Percentiles rank a stretch among this genome's conserved stretches.
phyloP scores from a whole-genome alignment of 2,797 vertebrate genomes.

The Pempheris klunzingeri region DNA sequence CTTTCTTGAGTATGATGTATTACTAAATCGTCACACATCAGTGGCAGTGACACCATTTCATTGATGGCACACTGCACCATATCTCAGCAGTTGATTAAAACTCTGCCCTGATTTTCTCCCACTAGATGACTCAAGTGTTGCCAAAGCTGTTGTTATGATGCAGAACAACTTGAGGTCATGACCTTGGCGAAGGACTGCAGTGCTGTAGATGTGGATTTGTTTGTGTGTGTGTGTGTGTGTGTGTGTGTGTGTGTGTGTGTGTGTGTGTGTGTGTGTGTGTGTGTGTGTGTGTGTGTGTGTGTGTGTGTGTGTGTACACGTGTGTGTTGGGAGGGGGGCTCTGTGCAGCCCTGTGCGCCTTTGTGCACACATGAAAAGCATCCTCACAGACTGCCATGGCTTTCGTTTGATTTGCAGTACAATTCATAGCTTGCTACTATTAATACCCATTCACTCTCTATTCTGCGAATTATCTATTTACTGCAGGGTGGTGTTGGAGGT shows the following conservation, averaged over 20 bases:
- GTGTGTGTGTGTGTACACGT: constrained; percentile 13
- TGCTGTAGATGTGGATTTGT: constrained; percentile 7
- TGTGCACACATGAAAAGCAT: constrained; percentile 47
- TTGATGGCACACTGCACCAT: constrained; percentile 43
- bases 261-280: constrained; percentile 12
- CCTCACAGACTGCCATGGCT: constrained; percentile 27
- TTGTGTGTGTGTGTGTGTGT: constrained; percentile 14
- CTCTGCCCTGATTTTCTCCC: constrained; percentile 47
- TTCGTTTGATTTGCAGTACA: constrained; percentile 58
- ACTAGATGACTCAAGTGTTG: constrained; percentile 40
- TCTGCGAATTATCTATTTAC: constrained; percentile 75
- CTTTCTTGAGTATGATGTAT: constrained; percentile 29
- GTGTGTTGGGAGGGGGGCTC: too few species aligned
- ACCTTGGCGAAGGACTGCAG: constrained; percentile 66
- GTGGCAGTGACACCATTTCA: constrained; percentile 46
- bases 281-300: neutral
- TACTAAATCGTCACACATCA: constrained; percentile 36
- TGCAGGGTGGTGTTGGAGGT: constrained; percentile 47
- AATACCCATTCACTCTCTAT: constrained; percentile 68
- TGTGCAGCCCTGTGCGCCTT: constrained; percentile 8
- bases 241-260: neutral
- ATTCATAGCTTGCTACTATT: constrained; percentile 65
- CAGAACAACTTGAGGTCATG: constrained; percentile 65
- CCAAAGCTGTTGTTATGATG: constrained; percentile 55
- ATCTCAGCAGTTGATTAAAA: constrained; percentile 59